Evolutionary conservation across 2,888 invertebrate species (phyloP).

Genomic region (Apodemia mormo): DNA sequence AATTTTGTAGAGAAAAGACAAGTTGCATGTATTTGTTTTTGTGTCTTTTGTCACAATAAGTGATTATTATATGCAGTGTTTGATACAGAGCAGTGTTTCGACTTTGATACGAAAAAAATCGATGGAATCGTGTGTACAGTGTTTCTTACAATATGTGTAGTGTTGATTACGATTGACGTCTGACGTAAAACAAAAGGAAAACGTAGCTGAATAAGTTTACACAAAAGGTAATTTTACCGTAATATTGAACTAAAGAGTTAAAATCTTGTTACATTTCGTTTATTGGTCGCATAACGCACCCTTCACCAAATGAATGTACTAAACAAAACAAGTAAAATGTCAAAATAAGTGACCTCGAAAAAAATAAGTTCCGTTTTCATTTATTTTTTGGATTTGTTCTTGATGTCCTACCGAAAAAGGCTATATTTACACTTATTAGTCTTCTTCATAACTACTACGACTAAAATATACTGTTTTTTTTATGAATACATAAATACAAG

Average conservation of each 20-base stretch:
- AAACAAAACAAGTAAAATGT: constrained; percentile 67
- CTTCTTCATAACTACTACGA: neutral
- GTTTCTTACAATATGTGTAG: constrained; percentile 68
- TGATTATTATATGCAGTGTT: constrained; percentile 45
- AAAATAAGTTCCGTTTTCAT: constrained; percentile 20
- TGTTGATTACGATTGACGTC: constrained; percentile 78
- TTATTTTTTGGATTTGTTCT: neutral
- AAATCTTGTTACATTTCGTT: neutral
- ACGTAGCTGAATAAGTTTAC: constrained; percentile 48
- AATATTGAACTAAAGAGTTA: neutral
- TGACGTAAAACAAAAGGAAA: constrained; percentile 69
- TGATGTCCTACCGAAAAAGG: neutral
- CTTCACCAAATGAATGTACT: constrained; percentile 50
- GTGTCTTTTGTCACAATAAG: constrained; percentile 45
- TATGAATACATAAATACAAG: neutral
- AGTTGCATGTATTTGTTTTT: constrained; percentile 32
- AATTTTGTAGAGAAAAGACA: constrained; percentile 46
- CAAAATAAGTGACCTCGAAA: constrained; percentile 48
- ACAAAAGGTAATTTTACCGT: neutral
- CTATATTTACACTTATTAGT: neutral
- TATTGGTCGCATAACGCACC: constrained; percentile 44
- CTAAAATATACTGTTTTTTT: neutral
- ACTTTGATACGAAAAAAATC: constrained; percentile 54
- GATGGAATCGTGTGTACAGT: constrained; percentile 58
- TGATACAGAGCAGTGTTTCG: constrained; percentile 45